Evolutionary conservation across 1,140 invertebrate species (phyloP), one percentile per base, ranked within the genome.

Genomic region (Drosophila equinoxialis): DNA sequence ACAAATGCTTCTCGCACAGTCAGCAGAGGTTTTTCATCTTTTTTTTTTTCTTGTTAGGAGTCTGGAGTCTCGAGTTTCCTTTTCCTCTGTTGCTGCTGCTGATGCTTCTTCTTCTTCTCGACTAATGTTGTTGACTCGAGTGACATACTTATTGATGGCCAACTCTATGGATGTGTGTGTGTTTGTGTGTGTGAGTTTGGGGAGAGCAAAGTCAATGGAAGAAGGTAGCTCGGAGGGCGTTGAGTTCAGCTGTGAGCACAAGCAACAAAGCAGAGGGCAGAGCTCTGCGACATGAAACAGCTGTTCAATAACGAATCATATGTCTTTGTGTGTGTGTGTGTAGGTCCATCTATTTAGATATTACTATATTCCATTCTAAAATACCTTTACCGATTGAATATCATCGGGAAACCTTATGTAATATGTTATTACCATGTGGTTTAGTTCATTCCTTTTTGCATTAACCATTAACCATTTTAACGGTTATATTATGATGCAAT

Each of bases 111-210:
- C 33, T 42, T 26, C 48, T 23, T 51, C 17, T 30, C 26, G 74
- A 55, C 67, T 68, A 61, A 55, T 68, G 65, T 69, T 84, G 75
- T 77, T 77, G 71, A 77, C 72, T 78, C 64, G 64, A 68, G 69
- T 78, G 82, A 82, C 83, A 87, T 82, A 86, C 79, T 82, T 79
- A 87, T 55, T 75, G 81, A 85, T 78, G 51, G 70, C 62, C 45
- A 51, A 71, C 20, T 71, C 67, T 64, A 69, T 68, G 69, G 73
- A 64, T 62, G 59, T 39, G 51, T 64, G 51, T 26, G 37, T 30
- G 20, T n/a, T n/a, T n/a, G 8, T 14, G 13, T 39, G 37, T 30
- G 20, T 39, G 30, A 35, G 64, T 17, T 13, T 51, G 42, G 51
- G 14, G 17, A 30, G 51, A 30, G 14, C 14, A 48, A 17, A 48